phyloP scores from a whole-genome alignment of 2,113 vertebrate genomes.

The Thomomys bottae region DNA sequence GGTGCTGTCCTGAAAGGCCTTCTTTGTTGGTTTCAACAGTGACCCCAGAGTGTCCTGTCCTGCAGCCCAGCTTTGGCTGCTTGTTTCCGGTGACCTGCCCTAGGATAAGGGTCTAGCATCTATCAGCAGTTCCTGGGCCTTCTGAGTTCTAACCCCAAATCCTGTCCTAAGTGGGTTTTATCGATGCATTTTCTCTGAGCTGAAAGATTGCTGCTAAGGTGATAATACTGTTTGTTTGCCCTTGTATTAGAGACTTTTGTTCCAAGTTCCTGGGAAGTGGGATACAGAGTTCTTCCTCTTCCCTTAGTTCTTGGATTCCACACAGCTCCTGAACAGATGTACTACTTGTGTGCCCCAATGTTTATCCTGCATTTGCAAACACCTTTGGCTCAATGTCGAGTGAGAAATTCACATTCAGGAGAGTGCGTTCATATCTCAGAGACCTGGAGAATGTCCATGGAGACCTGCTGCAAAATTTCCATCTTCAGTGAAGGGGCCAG shows the following conservation, averaged over 20 bases:
- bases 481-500: background rate
- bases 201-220: background rate
- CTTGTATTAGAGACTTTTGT: background rate
- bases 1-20: background rate
- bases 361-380: background rate
- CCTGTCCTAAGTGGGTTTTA: background rate
- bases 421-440: background rate
- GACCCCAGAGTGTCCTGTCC: background rate
- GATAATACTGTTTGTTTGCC: background rate
- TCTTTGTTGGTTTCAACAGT: background rate
- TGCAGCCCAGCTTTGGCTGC: background rate
- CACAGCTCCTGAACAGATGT: background rate
- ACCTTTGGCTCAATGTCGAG: background rate
- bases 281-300: background rate
- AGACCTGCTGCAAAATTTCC: background rate
- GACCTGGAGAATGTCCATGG: background rate
- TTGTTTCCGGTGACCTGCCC: background rate
- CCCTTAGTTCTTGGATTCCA: background rate
- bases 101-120: background rate
- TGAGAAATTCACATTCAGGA: background rate
- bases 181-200: background rate
- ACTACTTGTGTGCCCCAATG: background rate
- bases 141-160: background rate
- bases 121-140: background rate
- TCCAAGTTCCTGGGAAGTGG: background rate